These are phyloP conservation scores for Dendropsophus ebraccatus DNA, from an alignment of 2,113 vertebrate species.

Conservation along the genomic window DNA sequence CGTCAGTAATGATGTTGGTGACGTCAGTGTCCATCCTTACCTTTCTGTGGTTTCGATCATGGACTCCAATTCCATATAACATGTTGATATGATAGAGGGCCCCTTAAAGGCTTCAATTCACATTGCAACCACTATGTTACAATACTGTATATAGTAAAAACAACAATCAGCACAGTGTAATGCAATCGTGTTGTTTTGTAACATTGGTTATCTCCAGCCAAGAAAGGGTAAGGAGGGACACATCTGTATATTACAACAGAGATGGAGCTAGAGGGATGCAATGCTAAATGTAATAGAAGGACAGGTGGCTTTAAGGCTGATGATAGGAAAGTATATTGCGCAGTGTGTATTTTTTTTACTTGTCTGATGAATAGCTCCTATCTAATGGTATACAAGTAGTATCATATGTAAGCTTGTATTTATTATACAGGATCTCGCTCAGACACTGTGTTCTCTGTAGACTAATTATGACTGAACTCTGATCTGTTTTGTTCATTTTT, in stretches of 20 bases:
- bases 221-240: too few relatives aligned
- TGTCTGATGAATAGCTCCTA: background rate
- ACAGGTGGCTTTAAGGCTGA: background rate
- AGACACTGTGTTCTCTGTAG: background rate
- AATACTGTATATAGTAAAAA: background rate
- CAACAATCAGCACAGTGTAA: background rate
- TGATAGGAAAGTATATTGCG: background rate
- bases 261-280: too few relatives aligned
- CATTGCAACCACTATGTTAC: background rate
- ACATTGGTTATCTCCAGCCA: too few relatives aligned
- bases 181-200: background rate
- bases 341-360: background rate
- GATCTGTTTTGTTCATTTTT: background rate
- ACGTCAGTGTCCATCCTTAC: too few relatives aligned
- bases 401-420: background rate
- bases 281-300: too few relatives aligned
- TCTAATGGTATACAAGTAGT: background rate
- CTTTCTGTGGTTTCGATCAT: too few relatives aligned
- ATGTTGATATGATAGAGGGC: too few relatives aligned
- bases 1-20: background rate
- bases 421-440: background rate
- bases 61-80: too few relatives aligned
- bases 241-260: too few relatives aligned
- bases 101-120: too few relatives aligned
- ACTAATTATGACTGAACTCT: conserved; percentile 2